A percentile compares a stretch with the other conserved stretches of the same genome.
These are phyloP conservation scores for Eristalis tenax DNA, from an alignment of 2,888 invertebrate genomes.

Conservation along the genomic window DNA sequence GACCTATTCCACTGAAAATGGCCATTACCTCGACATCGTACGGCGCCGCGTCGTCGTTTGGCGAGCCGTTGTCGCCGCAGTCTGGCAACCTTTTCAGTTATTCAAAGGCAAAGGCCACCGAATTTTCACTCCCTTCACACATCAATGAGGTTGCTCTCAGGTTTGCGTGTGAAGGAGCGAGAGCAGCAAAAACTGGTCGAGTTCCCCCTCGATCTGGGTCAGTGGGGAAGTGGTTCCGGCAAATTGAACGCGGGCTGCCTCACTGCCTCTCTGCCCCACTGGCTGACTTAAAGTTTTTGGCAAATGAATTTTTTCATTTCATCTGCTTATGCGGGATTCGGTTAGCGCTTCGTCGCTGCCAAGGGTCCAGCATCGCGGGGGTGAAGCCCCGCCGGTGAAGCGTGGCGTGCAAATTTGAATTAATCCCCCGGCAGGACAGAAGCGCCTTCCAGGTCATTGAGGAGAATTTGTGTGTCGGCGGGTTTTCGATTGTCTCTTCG, in stretches of 20 bases:
- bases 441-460: not conserved
- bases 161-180: not conserved
- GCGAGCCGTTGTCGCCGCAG: not conserved
- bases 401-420: not conserved
- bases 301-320: not conserved
- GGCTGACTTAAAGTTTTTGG: not conserved
- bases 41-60: not conserved
- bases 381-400: not conserved
- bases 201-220: constrained; percentile 3
- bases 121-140: not conserved
- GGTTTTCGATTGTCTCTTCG: not conserved
- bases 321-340: constrained; percentile 13
- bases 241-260: constrained; percentile 11
- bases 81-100: constrained; percentile 28
- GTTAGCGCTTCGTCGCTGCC: not conserved
- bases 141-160: not conserved
- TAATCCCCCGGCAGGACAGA: not conserved
- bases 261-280: not conserved
- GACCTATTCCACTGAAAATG: not conserved
- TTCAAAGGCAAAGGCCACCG: constrained; percentile 27
- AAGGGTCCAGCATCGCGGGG: not conserved
- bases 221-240: constrained; percentile 20
- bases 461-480: not conserved
- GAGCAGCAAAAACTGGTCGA: not conserved
- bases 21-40: not conserved